These are phyloP conservation scores for Mus spretus DNA, from an alignment of 2,797 vertebrate species.

Conservation along the genomic window DNA sequence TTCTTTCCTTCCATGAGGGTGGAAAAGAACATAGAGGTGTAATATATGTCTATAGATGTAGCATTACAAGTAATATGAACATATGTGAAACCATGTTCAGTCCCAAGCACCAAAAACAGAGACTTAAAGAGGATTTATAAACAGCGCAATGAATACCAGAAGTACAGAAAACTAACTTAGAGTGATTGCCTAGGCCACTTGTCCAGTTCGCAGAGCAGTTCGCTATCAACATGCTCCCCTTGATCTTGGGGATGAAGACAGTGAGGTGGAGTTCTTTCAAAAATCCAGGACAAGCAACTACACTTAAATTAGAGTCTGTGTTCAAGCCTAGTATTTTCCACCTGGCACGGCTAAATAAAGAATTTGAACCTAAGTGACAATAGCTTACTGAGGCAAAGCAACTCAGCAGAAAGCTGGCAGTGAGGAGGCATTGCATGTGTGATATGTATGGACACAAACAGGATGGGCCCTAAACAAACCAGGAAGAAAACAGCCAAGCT, in stretches of 20 bases:
- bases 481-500: conserved; percentile 4
- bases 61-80: neutral
- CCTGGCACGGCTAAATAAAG: conserved; percentile 73
- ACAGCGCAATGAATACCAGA: neutral
- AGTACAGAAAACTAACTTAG: conserved; percentile 28
- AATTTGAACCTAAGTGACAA: conserved; percentile 70
- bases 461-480: conserved; percentile 61
- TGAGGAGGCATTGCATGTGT: conserved; percentile 15
- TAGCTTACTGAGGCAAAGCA: conserved; percentile 68
- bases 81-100: neutral
- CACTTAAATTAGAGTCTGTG: conserved; percentile 33
- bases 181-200: neutral
- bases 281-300: conserved; percentile 14
- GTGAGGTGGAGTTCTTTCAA: neutral
- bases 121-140: conserved; percentile 37
- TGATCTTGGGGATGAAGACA: neutral
- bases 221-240: neutral
- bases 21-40: neutral
- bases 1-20: neutral
- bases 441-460: conserved; percentile 69
- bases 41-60: neutral
- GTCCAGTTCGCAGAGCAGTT: neutral
- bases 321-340: conserved; percentile 54
- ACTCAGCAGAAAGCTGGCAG: conserved; percentile 57
- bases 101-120: neutral